A percentile compares a stretch with the other conserved stretches of the same genome.
Conservation (phyloP, 1,140 invertebrate genomes). For the Drosophila truncata region DNA sequence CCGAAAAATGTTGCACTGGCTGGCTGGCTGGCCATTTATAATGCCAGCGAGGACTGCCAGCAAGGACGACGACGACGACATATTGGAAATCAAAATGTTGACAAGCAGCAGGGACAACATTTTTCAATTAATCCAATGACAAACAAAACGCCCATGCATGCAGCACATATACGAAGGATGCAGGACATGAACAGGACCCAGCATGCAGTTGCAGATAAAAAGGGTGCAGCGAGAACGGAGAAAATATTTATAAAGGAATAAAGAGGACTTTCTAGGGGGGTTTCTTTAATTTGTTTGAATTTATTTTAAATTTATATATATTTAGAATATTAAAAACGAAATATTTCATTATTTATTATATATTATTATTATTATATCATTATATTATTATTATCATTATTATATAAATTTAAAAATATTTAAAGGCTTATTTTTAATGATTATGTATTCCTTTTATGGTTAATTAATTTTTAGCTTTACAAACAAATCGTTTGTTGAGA, state of each 20-base stretch:
- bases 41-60: constrained; percentile 15
- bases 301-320: no score
- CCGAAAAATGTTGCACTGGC: constrained; percentile 51
- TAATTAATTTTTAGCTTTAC: no score
- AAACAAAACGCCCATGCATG: constrained; percentile 29
- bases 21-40: constrained; percentile 51
- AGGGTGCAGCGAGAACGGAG: constrained; percentile 5
- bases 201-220: constrained; percentile 17
- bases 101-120: constrained; percentile 68
- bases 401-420: no score
- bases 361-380: no score
- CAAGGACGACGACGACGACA: constrained; percentile 43
- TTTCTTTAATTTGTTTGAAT: not conserved
- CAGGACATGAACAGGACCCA: not conserved
- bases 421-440: no score
- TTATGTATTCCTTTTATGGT: no score
- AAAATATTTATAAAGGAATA: not conserved
- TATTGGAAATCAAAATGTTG: constrained; percentile 84
- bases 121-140: constrained; percentile 75
- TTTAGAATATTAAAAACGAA: not conserved
- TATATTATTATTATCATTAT: no score
- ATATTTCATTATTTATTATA: no score
- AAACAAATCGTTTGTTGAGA: no score
- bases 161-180: not conserved
- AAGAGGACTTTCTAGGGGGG: not conserved